Evolutionary conservation across 2,113 vertebrate genomes (phyloP).

Genomic region (Genyomyrus donnyi): DNA sequence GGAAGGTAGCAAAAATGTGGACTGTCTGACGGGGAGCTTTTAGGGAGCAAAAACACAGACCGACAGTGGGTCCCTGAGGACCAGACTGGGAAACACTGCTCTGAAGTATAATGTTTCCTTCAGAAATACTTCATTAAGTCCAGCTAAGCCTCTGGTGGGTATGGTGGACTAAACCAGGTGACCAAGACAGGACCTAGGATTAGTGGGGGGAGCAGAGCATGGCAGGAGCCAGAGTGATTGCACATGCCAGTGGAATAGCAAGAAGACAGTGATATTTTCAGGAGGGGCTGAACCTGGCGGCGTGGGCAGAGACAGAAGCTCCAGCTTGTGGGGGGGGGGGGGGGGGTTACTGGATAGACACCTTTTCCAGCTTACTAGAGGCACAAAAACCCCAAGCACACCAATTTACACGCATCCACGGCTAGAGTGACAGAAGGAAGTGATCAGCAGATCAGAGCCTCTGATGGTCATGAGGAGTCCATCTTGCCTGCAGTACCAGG

Average conservation of each 20-base stretch:
- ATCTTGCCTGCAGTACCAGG: neutral
- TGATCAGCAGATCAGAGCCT: neutral
- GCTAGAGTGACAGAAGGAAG: neutral
- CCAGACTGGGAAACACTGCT: neutral
- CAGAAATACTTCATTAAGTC: neutral
- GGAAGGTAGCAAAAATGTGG: neutral
- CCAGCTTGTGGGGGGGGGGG: neutral
- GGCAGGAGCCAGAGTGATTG: neutral
- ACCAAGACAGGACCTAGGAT: neutral
- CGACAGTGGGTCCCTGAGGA: neutral
- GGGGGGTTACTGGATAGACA: neutral
- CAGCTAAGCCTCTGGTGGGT: neutral
- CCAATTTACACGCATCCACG: neutral
- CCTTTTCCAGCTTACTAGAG: neutral
- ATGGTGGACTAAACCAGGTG: neutral
- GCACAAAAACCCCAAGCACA: neutral
- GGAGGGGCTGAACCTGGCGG: neutral
- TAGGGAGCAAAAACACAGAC: neutral
- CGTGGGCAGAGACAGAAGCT: neutral
- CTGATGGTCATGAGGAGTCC: neutral
- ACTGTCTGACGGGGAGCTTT: neutral
- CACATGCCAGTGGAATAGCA: neutral
- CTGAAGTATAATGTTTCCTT: neutral
- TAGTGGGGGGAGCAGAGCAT: neutral
- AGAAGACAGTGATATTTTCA: neutral